Conservation (phyloP, 1,140 invertebrate species). For the Ruditapes philippinarum region DNA sequence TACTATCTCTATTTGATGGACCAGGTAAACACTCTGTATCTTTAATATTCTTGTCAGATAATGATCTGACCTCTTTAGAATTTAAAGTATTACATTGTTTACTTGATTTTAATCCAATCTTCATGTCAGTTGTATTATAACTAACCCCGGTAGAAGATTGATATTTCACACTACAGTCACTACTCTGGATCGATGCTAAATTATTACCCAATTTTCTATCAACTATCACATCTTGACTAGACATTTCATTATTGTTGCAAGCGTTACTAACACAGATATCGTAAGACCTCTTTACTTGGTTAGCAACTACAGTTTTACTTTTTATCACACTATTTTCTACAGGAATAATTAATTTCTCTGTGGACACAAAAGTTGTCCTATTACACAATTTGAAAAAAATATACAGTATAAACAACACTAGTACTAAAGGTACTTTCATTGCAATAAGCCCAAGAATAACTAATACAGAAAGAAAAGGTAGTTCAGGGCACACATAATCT, state of each 20-base stretch:
- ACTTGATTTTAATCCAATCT: neutral
- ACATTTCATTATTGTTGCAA: neutral
- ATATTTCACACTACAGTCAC: neutral
- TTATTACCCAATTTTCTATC: neutral
- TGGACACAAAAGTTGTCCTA: neutral
- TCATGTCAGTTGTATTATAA: neutral
- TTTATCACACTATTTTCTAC: neutral
- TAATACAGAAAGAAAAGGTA: neutral
- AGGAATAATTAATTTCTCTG: too few relatives aligned
- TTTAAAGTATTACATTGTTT: neutral
- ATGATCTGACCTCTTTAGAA: neutral
- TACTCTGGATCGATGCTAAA: neutral
- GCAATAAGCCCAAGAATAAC: neutral
- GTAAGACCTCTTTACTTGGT: neutral
- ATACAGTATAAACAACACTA: too few relatives aligned
- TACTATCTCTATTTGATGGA: too few relatives aligned
- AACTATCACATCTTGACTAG: neutral
- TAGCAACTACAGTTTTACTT: conserved; percentile 9
- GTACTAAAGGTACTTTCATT: too few relatives aligned
- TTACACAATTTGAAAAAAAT: neutral
- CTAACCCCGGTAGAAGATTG: neutral
- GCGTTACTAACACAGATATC: neutral
- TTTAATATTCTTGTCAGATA: neutral
- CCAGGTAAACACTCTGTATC: neutral
- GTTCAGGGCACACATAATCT: neutral